These are phyloP conservation scores for Tonatia bakeri DNA, from an alignment of 2,113 vertebrate genomes.

Conservation along the genomic window DNA sequence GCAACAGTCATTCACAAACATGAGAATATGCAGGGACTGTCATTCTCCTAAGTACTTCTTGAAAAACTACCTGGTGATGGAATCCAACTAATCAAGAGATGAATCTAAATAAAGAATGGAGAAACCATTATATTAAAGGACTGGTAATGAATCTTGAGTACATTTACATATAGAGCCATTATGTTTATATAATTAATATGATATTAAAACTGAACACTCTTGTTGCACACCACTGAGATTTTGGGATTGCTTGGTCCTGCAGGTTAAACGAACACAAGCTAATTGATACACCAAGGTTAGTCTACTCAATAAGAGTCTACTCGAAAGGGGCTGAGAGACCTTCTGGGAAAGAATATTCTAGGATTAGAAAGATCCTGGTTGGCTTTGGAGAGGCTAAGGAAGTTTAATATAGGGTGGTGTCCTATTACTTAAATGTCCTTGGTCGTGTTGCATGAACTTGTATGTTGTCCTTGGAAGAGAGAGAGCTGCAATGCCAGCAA, in stretches of 20 bases:
- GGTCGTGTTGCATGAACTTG: neutral
- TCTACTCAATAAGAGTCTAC: neutral
- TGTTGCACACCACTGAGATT: neutral
- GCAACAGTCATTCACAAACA: neutral
- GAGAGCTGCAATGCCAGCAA: neutral
- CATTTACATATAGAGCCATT: neutral
- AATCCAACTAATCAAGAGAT: slow-evolving; percentile 17
- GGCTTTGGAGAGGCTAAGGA: neutral
- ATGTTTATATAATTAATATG: neutral
- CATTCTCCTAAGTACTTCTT: neutral
- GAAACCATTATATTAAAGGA: neutral
- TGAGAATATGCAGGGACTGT: neutral
- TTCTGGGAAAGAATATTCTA: neutral
- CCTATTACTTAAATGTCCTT: neutral
- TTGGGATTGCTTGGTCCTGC: neutral
- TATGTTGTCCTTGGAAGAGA: neutral
- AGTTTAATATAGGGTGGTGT: neutral
- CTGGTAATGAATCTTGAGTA: neutral
- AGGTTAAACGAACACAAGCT: neutral
- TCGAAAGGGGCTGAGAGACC: neutral
- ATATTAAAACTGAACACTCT: neutral
- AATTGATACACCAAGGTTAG: neutral
- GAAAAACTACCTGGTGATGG: slow-evolving; percentile 2
- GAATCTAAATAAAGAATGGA: slow-evolving; percentile 50
- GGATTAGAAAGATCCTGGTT: neutral